Evolutionary conservation across 2,113 vertebrate genomes (phyloP).

Genomic region (Cyprinodon variegatus): DNA sequence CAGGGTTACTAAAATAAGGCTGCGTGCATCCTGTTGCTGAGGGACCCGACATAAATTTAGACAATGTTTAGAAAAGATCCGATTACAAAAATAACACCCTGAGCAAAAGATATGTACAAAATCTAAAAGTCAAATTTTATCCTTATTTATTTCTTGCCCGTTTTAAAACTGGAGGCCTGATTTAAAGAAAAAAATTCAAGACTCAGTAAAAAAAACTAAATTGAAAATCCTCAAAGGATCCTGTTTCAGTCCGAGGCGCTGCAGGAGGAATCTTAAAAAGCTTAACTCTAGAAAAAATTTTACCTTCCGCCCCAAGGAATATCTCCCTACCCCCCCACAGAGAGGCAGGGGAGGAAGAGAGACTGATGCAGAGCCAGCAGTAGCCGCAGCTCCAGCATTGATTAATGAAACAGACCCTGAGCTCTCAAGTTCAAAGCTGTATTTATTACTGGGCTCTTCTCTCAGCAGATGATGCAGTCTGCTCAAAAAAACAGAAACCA

Average conservation of each 20-base stretch:
- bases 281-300: constrained; percentile 50
- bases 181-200: too few relatives aligned
- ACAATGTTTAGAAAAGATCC: constrained; percentile 46
- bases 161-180: background rate
- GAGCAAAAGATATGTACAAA: background rate
- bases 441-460: constrained; percentile 54
- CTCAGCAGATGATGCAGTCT: constrained; percentile 37
- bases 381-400: constrained; percentile 41
- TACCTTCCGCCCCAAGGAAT: constrained; percentile 25
- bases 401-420: constrained; percentile 62
- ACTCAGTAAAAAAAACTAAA: background rate
- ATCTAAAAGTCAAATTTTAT: background rate
- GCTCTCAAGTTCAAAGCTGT: constrained; percentile 60
- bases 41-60: constrained; percentile 52
- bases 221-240: background rate
- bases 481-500: constrained; percentile 22
- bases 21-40: constrained; percentile 59
- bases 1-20: constrained; percentile 61
- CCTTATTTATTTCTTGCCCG: background rate
- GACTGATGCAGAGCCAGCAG: constrained; percentile 48
- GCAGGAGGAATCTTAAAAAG: constrained; percentile 42
- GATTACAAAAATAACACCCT: constrained; percentile 55
- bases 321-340: constrained; percentile 14
- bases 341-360: constrained; percentile 29
- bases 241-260: constrained; percentile 12